Percentiles rank a stretch among this genome's conserved stretches.
These are phyloP conservation scores for Sebastes taczanowskii DNA, from an alignment of 2,797 vertebrate species.

Conservation along the genomic window DNA sequence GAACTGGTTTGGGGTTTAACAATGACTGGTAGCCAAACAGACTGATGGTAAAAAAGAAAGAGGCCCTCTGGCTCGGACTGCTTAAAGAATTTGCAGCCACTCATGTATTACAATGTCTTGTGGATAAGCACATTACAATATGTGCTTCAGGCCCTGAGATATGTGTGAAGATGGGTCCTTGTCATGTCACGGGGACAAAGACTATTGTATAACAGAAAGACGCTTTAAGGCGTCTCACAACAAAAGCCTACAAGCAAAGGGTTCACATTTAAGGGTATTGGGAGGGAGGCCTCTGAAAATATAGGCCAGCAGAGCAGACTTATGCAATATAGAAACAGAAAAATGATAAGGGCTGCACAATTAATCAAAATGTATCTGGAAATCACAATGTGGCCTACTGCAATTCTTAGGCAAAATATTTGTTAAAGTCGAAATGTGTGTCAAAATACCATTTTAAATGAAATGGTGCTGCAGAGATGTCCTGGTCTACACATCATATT, in stretches of 20 bases:
- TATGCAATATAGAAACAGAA: not conserved
- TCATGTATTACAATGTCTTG: conserved; percentile 50
- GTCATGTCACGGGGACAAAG: conserved; percentile 44
- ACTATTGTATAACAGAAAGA: conserved; percentile 38
- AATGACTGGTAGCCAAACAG: not conserved
- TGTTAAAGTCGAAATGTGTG: no score
- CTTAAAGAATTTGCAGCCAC: conserved; percentile 35
- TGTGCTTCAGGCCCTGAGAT: conserved; percentile 25
- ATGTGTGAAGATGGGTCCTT: conserved; percentile 16
- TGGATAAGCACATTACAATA: conserved; percentile 53
- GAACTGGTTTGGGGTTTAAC: conserved; percentile 3
- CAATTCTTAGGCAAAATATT: no score
- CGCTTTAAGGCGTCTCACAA: conserved; percentile 12
- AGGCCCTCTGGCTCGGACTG: conserved; percentile 28
- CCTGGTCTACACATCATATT: no score
- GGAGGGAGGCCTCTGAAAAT: not conserved
- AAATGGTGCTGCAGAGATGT: no score
- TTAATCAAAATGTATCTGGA: no score
- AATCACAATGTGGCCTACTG: no score
- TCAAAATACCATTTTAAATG: no score
- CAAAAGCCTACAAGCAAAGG: conserved; percentile 14
- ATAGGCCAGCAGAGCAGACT: conserved; percentile 6
- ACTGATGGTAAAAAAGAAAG: not conserved
- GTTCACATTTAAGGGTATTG: conserved; percentile 4
- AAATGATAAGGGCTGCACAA: no score